These are phyloP conservation scores for Schrankia costaestrigalis DNA, from an alignment of 2,888 invertebrate genomes.

Conservation along the genomic window DNA sequence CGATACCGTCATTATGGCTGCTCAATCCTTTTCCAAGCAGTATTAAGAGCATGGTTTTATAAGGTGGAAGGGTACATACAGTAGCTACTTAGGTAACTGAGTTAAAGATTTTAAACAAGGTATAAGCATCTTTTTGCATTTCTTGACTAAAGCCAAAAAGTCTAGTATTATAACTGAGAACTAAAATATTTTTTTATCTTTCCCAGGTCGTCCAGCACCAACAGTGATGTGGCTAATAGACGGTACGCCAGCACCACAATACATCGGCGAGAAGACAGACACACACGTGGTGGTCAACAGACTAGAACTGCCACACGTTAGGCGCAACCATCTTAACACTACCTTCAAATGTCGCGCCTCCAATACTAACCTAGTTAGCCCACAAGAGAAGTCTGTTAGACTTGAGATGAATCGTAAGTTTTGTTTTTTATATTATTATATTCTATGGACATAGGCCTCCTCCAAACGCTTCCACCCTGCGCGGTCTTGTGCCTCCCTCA, in stretches of 20 bases:
- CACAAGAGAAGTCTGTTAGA: constrained; percentile 90
- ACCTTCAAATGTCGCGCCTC: constrained; percentile 93
- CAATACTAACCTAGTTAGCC: constrained; percentile 92
- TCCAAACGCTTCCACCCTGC: no score
- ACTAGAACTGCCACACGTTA: constrained; percentile 86
- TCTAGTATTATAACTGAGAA: no score
- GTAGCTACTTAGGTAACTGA: no score
- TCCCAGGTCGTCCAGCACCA: constrained; percentile 89
- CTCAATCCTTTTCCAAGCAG: no score
- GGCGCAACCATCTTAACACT: constrained; percentile 89
- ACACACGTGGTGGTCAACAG: constrained; percentile 90
- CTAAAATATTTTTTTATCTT: background rate
- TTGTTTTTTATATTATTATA: background rate
- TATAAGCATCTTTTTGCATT: no score
- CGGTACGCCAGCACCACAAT: constrained; percentile 85
- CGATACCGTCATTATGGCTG: no score
- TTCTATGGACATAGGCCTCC: no score
- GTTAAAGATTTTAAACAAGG: no score
- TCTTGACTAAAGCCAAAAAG: no score
- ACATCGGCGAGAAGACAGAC: constrained; percentile 84
- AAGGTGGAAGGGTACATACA: no score
- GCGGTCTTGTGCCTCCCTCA: no score
- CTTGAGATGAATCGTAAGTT: constrained; percentile 92
- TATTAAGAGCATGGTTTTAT: no score
- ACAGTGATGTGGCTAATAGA: constrained; percentile 93